These are phyloP conservation scores for Trachemys scripta DNA, from an alignment of 2,113 vertebrate species.

Conservation along the genomic window DNA sequence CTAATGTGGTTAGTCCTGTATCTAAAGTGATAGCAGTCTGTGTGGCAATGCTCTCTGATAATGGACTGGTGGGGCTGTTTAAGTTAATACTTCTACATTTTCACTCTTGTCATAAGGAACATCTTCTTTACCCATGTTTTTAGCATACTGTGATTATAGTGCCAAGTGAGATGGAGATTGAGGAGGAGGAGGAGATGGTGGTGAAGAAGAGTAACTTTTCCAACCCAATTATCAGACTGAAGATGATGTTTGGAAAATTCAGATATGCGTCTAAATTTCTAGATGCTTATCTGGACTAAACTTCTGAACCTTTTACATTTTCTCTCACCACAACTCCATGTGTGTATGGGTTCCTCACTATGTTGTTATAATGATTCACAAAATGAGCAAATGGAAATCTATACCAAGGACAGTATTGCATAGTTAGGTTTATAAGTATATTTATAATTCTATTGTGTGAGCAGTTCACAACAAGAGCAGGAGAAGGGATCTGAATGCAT, in stretches of 20 bases:
- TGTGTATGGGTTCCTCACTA: not conserved
- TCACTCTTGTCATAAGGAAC: too few species aligned
- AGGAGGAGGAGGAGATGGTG: too few species aligned
- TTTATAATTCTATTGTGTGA: not conserved
- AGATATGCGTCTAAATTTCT: not conserved
- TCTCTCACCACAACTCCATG: not conserved
- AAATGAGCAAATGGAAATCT: not conserved
- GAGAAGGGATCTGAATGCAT: not conserved
- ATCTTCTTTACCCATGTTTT: too few species aligned
- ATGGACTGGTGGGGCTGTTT: too few species aligned
- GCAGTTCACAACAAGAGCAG: not conserved
- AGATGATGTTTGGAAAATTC: not conserved
- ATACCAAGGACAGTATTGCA: not conserved
- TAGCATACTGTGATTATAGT: too few species aligned
- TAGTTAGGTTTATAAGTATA: not conserved
- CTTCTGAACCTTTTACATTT: not conserved
- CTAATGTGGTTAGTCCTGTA: too few species aligned
- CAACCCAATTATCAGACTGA: not conserved
- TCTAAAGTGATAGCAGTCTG: too few species aligned
- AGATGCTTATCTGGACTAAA: not conserved
- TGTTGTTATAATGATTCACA: not conserved
- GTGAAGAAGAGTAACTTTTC: not conserved
- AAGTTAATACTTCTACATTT: too few species aligned
- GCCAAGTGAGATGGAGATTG: too few species aligned
- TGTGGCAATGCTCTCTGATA: too few species aligned